phyloP scores from a whole-genome alignment of 2,797 vertebrate genomes.

The Chrysocyon brachyurus region DNA sequence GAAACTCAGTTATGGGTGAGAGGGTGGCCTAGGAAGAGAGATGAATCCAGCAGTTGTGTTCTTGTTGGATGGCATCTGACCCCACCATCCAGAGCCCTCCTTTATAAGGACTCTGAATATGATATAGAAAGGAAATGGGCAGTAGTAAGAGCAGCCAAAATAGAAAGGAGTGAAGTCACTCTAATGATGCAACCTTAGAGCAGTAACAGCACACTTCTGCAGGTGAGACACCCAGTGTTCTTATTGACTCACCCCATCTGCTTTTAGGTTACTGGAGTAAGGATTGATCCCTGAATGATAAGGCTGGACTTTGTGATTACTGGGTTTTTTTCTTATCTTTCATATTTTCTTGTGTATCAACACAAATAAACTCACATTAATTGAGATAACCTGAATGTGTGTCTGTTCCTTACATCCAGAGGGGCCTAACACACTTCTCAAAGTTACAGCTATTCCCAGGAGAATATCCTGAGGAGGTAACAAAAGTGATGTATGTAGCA shows the following conservation, averaged over 20 bases:
- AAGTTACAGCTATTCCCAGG: neutral
- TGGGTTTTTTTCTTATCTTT: constrained; percentile 30
- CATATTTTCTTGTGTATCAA: constrained; percentile 46
- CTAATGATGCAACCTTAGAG: neutral
- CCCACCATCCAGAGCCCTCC: neutral
- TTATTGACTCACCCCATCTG: neutral
- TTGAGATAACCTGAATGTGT: neutral
- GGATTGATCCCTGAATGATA: neutral
- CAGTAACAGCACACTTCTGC: neutral
- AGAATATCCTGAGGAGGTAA: neutral
- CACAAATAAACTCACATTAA: constrained; percentile 69
- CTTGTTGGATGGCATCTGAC: neutral
- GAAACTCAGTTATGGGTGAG: neutral
- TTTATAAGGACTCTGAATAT: neutral
- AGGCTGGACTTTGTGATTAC: neutral
- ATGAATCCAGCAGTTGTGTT: neutral
- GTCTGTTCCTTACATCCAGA: neutral
- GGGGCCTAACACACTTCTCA: neutral
- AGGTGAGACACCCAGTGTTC: neutral
- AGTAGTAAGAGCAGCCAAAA: neutral
- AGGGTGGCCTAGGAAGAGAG: neutral
- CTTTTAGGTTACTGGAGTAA: neutral
- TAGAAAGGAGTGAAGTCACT: neutral
- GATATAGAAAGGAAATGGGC: neutral
- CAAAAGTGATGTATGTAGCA: neutral